Evolutionary conservation across 53 echinoderm and acorn worm species (phyloP).

Genomic region (Henricia sp.): DNA sequence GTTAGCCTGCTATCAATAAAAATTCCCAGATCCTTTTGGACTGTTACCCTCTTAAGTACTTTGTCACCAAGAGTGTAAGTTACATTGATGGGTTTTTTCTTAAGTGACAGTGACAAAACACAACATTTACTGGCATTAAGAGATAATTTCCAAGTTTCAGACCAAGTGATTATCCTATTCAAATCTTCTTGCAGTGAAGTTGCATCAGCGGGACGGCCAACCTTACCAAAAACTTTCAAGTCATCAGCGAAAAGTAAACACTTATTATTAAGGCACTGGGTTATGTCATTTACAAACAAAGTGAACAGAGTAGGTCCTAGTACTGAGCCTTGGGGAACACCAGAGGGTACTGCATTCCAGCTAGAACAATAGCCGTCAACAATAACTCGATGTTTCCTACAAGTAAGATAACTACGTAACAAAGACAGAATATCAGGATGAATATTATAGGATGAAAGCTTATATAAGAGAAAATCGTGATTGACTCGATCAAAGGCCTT

Average conservation of each 20-base stretch:
- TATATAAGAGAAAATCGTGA: not conserved
- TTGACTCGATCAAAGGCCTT: conserved; percentile 26
- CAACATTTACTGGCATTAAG: not conserved
- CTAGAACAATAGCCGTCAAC: conserved; percentile 13
- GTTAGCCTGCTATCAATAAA: not conserved
- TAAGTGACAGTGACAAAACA: conserved; percentile 2
- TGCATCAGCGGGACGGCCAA: not conserved
- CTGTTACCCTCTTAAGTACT: not conserved
- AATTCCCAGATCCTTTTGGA: conserved; percentile 19
- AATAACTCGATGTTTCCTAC: conserved; percentile 19
- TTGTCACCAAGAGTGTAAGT: not conserved
- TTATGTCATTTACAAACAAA: conserved; percentile 22
- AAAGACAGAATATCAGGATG: not conserved
- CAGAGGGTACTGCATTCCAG: conserved; percentile 14
- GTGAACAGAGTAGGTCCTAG: not conserved
- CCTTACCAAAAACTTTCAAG: not conserved
- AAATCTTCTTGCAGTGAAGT: not conserved
- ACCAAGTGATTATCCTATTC: not conserved
- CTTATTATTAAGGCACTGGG: not conserved
- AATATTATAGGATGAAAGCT: not conserved
- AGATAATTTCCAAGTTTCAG: not conserved
- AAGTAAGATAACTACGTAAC: conserved; percentile 22
- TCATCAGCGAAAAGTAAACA: conserved; percentile 32
- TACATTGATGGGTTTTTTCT: not conserved
- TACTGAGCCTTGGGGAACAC: conserved; percentile 28